Percentiles rank a stretch among this genome's conserved stretches.
These are phyloP conservation scores for Altica lythri DNA, from an alignment of 2,888 invertebrate species.

Conservation along the genomic window DNA sequence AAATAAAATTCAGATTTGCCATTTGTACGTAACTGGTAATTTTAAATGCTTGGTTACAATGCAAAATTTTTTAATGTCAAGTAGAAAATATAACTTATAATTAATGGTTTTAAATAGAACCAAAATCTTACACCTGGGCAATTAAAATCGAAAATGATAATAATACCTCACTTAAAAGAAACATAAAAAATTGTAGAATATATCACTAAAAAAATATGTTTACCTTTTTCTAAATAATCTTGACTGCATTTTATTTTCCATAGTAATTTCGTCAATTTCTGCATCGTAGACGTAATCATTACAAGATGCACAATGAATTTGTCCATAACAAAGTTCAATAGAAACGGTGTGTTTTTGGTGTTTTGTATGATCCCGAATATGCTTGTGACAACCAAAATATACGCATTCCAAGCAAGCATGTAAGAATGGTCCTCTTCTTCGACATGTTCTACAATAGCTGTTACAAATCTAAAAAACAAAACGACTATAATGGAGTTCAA, in stretches of 20 bases:
- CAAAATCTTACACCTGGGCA: too few relatives aligned
- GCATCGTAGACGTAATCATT: slow-evolving; percentile 83
- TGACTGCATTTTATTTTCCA: slow-evolving; percentile 51
- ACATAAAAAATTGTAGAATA: too few relatives aligned
- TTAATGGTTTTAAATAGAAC: too few relatives aligned
- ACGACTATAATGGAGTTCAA: too few relatives aligned
- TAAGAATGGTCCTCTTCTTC: slow-evolving; percentile 76
- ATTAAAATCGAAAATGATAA: too few relatives aligned
- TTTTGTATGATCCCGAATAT: slow-evolving; percentile 85
- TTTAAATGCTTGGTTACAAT: too few relatives aligned
- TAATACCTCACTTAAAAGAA: too few relatives aligned
- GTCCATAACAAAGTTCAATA: slow-evolving; percentile 86
- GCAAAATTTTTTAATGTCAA: too few relatives aligned
- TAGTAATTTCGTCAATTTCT: slow-evolving; percentile 51
- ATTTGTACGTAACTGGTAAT: too few relatives aligned
- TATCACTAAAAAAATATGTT: background rate
- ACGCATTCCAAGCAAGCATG: slow-evolving; percentile 90
- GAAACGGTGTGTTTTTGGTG: slow-evolving; percentile 82
- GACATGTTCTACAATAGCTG: slow-evolving; percentile 76
- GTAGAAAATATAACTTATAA: too few relatives aligned
- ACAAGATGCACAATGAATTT: slow-evolving; percentile 87
- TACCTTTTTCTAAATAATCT: slow-evolving; percentile 51
- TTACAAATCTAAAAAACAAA: slow-evolving; percentile 41
- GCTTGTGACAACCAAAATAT: slow-evolving; percentile 90
- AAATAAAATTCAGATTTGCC: too few relatives aligned